Conservation (phyloP, 2,797 vertebrate genomes). For the Hippocampus kuda region DNA sequence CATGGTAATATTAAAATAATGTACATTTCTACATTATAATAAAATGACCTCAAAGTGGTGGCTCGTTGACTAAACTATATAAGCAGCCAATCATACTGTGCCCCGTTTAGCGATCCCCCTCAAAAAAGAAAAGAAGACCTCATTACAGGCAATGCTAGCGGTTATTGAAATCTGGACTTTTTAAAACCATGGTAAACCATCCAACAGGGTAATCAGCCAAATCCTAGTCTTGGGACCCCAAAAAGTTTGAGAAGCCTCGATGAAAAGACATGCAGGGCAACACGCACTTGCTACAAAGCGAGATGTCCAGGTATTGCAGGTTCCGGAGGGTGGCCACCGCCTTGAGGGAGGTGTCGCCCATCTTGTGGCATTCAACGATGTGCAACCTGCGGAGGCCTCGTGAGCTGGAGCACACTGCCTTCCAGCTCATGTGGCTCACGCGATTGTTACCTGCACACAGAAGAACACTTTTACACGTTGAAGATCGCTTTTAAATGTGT, state of each 20-base stretch:
- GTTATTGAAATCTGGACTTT: no score
- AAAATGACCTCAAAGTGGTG: no score
- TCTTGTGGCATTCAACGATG: conserved; percentile 60
- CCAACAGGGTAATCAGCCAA: no score
- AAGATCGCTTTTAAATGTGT: background rate
- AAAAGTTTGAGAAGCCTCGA: background rate
- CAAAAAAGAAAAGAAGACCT: no score
- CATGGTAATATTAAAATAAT: no score
- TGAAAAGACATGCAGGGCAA: background rate
- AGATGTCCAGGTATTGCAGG: conserved; percentile 66
- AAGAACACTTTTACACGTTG: background rate
- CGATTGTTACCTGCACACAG: conserved; percentile 63
- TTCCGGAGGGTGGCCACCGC: conserved; percentile 61
- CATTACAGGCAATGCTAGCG: no score
- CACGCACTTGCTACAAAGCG: conserved; percentile 67
- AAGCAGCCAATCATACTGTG: no score
- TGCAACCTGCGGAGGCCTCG: conserved; percentile 62
- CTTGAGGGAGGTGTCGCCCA: conserved; percentile 66
- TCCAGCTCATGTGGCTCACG: conserved; percentile 68
- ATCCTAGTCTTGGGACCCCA: background rate
- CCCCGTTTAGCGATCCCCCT: no score
- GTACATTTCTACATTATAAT: no score
- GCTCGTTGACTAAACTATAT: no score
- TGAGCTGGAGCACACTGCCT: conserved; percentile 63
- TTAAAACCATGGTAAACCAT: no score